Conservation (phyloP, 2,113 vertebrate species). For the Candoia aspera region DNA sequence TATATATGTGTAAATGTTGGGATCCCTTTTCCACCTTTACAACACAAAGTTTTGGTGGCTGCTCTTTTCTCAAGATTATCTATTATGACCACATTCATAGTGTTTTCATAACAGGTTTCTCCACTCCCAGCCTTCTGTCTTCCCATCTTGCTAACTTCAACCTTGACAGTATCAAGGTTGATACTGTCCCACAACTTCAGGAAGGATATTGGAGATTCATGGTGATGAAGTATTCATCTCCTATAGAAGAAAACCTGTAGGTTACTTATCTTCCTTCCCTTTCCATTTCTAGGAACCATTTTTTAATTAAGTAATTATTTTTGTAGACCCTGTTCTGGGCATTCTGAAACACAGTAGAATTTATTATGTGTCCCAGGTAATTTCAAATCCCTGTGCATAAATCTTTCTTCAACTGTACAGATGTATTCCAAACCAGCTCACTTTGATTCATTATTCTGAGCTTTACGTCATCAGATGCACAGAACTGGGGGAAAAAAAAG, state of each 20-base stretch:
- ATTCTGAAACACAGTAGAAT: background rate
- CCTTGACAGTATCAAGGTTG: background rate
- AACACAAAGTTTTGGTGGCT: too few species aligned
- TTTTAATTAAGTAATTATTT: background rate
- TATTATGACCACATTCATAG: background rate
- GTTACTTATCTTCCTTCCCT: background rate
- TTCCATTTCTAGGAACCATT: background rate
- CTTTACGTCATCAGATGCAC: background rate
- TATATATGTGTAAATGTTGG: too few species aligned
- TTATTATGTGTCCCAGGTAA: background rate
- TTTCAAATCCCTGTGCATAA: background rate
- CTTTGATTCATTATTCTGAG: background rate
- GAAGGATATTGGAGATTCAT: background rate
- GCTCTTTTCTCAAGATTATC: too few species aligned
- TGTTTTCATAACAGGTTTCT: background rate
- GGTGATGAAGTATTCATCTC: background rate
- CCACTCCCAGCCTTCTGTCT: background rate
- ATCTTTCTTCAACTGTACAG: background rate
- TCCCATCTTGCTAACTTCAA: background rate
- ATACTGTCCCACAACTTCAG: background rate
- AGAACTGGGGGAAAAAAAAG: background rate
- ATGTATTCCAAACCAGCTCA: background rate
- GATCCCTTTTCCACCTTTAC: too few species aligned
- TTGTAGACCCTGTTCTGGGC: background rate
- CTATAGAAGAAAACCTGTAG: background rate